Conservation (phyloP, 2,888 invertebrate genomes). For the Amphiduros pacificus region DNA sequence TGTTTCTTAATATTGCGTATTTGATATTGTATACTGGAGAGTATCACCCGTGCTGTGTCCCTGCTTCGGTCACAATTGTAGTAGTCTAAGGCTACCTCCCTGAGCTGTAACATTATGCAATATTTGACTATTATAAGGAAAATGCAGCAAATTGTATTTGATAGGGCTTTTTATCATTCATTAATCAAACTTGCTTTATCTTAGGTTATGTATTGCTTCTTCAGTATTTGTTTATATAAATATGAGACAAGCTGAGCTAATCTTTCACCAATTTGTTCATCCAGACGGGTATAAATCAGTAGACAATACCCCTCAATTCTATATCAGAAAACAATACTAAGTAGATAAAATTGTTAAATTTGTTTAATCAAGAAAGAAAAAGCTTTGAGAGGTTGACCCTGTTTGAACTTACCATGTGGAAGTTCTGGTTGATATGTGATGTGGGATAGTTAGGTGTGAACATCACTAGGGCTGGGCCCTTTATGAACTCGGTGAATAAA, state of each 20-base stretch:
- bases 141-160: too few species aligned
- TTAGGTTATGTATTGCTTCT: too few species aligned
- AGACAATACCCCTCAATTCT: not conserved
- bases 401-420: conserved; percentile 71
- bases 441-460: conserved; percentile 80
- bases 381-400: too few species aligned
- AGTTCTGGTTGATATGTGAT: conserved; percentile 69
- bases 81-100: conserved; percentile 75
- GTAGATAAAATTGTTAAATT: not conserved
- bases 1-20: conserved; percentile 10
- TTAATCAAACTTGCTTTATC: too few species aligned
- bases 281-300: too few species aligned
- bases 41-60: conserved; percentile 1
- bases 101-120: conserved; percentile 67
- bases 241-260: too few species aligned
- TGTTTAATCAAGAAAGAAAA: too few species aligned
- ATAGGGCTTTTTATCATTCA: too few species aligned
- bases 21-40: conserved; percentile 9
- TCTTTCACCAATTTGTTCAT: too few species aligned
- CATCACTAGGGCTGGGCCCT: conserved; percentile 74
- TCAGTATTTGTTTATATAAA: too few species aligned
- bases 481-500: conserved; percentile 70
- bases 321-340: not conserved
- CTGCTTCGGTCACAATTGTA: conserved; percentile 67
- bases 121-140: too few species aligned